Base-by-base conservation (phyloP, 2,797 vertebrate species). In the Peromyscus aztecus region DNA sequence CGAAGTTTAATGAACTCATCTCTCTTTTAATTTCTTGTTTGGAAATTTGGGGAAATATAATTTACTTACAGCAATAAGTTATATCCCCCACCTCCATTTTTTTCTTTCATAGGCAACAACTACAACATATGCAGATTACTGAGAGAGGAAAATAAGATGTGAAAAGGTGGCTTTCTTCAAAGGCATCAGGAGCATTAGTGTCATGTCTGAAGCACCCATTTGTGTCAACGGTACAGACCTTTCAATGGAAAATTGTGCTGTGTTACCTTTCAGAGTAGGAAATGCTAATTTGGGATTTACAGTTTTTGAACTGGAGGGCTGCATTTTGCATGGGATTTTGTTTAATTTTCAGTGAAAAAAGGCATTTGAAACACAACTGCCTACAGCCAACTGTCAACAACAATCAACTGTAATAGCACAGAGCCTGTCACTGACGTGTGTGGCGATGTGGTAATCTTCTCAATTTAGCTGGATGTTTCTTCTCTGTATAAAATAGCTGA, bases 231-330 rank as follows among this genome's bases (percentile, higher is more conserved):
- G 98, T 98, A 98, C 98, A 99, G 99, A 99, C 99, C 99, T 99
- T 99, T 99, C 99, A 99, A 98, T 98, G 98, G 99, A 99, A 99
- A 99, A 99, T 99, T 99, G 99, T 99, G 99, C 98, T 98, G 98
- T 98, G 99, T 99, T 99, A 99, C 99, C 99, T 99, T 99, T 99
- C 99, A 99, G 99, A 99, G 99, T 99, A 99, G 98, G 99, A 99
- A 99, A 99, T 99, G 99, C 99, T 99, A 99, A 99, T 99, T 99
- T 99, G 98, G 98, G 98, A 99, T 99, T 99, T 99, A 98, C 98
- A 98, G 98, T 98, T 99, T 99, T 98, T 99, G 98, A 99, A 99
- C 98, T 98, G 98, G 99, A 98, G 98, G 98, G 98, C 98, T 98
- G 98, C 98, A 98, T 99, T 99, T 99, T 99, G 98, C 98, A 98